phyloP scores from a whole-genome alignment of 2,888 invertebrate species.

The Aphodius granarius region DNA sequence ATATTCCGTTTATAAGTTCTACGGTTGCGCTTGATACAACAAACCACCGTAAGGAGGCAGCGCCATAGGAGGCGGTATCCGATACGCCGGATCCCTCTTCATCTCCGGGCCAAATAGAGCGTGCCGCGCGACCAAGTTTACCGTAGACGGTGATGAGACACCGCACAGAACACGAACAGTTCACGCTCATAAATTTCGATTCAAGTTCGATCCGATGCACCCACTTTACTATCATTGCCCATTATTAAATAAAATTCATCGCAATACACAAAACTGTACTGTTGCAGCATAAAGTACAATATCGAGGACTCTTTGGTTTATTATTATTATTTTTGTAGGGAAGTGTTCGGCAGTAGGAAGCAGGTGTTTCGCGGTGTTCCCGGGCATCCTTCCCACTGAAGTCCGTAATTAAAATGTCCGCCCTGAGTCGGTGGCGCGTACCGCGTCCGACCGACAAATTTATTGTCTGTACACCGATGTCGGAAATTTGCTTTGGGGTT shows the following conservation, averaged over 20 bases:
- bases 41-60: background rate
- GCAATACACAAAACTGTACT: too few relatives aligned
- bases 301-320: too few relatives aligned
- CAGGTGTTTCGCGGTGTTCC: constrained; percentile 37
- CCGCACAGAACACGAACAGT: background rate
- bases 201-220: background rate
- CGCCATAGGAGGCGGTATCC: background rate
- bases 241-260: too few relatives aligned
- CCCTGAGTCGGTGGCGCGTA: constrained; percentile 29
- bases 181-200: background rate
- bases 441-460: constrained; percentile 48
- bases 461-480: constrained; percentile 49
- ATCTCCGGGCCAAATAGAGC: background rate
- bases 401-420: constrained; percentile 53
- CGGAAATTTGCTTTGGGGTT: constrained; percentile 51
- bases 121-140: background rate
- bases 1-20: background rate
- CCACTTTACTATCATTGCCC: background rate
- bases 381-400: constrained; percentile 31
- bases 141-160: background rate
- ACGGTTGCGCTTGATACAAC: background rate
- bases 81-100: background rate
- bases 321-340: background rate
- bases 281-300: too few relatives aligned
- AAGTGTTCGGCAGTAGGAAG: constrained; percentile 27